Evolutionary conservation across 2,113 vertebrate genomes (phyloP).

Genomic region (Tetrao urogallus): DNA sequence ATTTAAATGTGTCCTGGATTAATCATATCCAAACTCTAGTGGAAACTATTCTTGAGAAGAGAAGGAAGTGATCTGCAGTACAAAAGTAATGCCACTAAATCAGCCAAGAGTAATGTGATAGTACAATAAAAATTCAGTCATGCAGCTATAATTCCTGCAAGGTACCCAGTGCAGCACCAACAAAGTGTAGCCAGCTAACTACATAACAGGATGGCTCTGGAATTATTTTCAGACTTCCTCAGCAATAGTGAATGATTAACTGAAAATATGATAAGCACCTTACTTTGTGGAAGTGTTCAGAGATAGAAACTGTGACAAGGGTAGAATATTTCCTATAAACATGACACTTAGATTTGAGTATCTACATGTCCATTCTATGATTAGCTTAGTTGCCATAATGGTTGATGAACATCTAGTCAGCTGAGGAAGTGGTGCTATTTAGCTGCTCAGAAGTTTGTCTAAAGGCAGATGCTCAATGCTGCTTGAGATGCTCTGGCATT

Average conservation of each 20-base stretch:
- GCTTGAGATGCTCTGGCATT: neutral
- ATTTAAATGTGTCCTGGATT: neutral
- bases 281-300: neutral
- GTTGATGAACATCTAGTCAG: neutral
- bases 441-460: neutral
- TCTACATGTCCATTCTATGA: neutral
- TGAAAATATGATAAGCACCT: neutral
- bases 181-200: neutral
- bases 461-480: neutral
- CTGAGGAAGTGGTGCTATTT: neutral
- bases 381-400: neutral
- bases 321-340: neutral
- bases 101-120: neutral
- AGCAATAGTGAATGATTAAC: neutral
- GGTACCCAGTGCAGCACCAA: neutral
- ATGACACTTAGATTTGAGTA: neutral
- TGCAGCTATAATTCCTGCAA: neutral
- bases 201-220: neutral
- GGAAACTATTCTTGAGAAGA: neutral
- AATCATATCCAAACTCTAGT: neutral
- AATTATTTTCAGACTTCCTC: neutral
- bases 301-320: neutral
- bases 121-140: neutral
- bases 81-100: neutral
- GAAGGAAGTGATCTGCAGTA: neutral